Conservation (phyloP, 2,888 invertebrate species). For the Rotaria macrura region DNA sequence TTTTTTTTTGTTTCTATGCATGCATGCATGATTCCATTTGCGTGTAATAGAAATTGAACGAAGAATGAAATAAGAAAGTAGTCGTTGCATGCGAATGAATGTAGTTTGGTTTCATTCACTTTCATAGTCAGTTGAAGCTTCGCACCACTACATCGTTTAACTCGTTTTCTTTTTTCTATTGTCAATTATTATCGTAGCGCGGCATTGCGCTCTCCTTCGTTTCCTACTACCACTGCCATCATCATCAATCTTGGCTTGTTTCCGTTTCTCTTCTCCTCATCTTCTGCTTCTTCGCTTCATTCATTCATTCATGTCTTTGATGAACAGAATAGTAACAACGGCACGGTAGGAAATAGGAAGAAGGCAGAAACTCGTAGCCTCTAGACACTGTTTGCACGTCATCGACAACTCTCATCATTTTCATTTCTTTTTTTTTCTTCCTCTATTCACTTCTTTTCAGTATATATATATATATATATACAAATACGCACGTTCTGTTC, state of each 20-base stretch:
- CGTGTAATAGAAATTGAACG: not conserved
- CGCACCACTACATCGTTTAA: not conserved
- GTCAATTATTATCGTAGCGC: not conserved
- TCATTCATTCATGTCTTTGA: not conserved
- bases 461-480: not conserved
- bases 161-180: not conserved
- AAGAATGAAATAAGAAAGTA: not conserved
- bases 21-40: not conserved
- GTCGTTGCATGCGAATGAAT: not conserved
- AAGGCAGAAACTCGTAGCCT: not conserved
- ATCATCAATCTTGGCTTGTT: slow-evolving; percentile 6
- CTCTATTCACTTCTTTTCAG: not conserved
- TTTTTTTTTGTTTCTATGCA: too few relatives aligned
- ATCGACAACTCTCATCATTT: not conserved
- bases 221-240: not conserved
- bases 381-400: not conserved
- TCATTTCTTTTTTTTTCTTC: not conserved
- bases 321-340: slow-evolving; percentile 7
- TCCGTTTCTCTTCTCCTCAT: not conserved
- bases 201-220: not conserved
- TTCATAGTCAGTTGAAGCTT: not conserved
- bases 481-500: not conserved
- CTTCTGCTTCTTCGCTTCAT: not conserved
- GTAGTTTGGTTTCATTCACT: not conserved
- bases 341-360: slow-evolving; percentile 7